Conservation (phyloP, 2,888 invertebrate species). For the Pseudococcus viburni region DNA sequence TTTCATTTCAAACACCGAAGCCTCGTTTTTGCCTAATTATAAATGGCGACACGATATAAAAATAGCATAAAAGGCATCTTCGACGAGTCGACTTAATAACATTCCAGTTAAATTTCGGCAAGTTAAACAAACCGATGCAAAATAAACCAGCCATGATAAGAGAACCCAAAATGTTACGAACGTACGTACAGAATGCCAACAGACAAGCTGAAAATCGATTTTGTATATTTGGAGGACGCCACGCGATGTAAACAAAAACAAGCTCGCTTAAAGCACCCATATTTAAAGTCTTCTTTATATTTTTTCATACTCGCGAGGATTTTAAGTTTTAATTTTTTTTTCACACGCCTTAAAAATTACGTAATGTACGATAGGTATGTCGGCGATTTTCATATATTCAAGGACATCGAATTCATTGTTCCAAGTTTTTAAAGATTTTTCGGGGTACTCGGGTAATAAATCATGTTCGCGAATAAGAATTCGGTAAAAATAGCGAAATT, state of each 20-base stretch:
- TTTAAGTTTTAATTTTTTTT: neutral
- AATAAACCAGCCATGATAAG: neutral
- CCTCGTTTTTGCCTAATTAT: neutral
- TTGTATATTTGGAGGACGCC: slow-evolving; percentile 16
- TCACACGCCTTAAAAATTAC: neutral
- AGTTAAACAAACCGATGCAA: neutral
- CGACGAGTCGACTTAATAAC: neutral
- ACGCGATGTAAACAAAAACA: slow-evolving; percentile 37
- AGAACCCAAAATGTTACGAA: neutral
- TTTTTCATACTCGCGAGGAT: neutral
- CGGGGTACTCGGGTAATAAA: neutral
- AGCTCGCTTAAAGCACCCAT: neutral
- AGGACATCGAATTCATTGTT: neutral
- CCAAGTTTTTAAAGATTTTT: neutral
- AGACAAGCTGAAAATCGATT: slow-evolving; percentile 42
- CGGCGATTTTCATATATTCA: slow-evolving; percentile 3
- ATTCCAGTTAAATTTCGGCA: neutral
- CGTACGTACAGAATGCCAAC: neutral
- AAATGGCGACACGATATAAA: neutral
- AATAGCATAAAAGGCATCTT: neutral
- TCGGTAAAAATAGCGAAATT: neutral
- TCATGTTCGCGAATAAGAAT: neutral
- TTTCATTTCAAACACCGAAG: no score
- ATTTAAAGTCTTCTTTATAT: slow-evolving; percentile 2
- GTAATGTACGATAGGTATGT: neutral